Percentiles rank a stretch among this genome's conserved stretches.
Evolutionary conservation across 2,113 vertebrate genomes (phyloP).

Genomic region (Reinhardtius hippoglossoides): DNA sequence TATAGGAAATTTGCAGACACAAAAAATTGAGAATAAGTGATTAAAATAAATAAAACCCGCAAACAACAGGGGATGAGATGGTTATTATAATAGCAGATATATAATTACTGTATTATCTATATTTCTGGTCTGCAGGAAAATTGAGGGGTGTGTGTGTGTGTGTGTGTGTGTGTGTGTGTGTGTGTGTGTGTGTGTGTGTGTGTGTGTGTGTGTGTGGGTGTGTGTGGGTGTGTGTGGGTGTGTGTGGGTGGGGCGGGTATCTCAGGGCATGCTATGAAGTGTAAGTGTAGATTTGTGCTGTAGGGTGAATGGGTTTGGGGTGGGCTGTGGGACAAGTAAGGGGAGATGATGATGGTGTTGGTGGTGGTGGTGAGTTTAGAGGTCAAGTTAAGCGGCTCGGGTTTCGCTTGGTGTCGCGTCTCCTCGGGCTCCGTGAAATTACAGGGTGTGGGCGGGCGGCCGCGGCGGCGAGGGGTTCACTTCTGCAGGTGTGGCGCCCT

Average conservation of each 20-base stretch:
- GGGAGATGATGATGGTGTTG: slow-evolving; percentile 9
- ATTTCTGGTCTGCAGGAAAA: no score
- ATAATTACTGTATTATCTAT: no score
- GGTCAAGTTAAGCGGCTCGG: slow-evolving; percentile 17
- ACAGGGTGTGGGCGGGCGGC: slow-evolving; percentile 13
- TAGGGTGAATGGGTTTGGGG: slow-evolving; percentile 30
- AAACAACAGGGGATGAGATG: no score
- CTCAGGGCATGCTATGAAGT: neutral
- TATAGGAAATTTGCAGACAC: no score
- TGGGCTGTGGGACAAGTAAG: slow-evolving; percentile 15
- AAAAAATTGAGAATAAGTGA: no score
- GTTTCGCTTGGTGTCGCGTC: slow-evolving; percentile 33
- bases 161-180: neutral
- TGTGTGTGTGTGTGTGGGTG: no score
- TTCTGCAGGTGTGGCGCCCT: no score
- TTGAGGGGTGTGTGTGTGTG: neutral
- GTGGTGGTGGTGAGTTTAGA: slow-evolving; percentile 11
- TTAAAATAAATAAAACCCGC: no score
- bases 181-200: neutral
- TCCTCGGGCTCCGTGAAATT: slow-evolving; percentile 18
- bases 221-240: no score
- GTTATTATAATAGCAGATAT: no score
- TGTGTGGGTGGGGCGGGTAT: neutral
- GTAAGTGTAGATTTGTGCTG: slow-evolving; percentile 8
- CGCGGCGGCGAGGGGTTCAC: neutral